Percentiles rank a stretch among this genome's conserved stretches.
These are phyloP conservation scores for Pseudotriccus pelzelni DNA, from an alignment of 2,797 vertebrate genomes.

Conservation along the genomic window DNA sequence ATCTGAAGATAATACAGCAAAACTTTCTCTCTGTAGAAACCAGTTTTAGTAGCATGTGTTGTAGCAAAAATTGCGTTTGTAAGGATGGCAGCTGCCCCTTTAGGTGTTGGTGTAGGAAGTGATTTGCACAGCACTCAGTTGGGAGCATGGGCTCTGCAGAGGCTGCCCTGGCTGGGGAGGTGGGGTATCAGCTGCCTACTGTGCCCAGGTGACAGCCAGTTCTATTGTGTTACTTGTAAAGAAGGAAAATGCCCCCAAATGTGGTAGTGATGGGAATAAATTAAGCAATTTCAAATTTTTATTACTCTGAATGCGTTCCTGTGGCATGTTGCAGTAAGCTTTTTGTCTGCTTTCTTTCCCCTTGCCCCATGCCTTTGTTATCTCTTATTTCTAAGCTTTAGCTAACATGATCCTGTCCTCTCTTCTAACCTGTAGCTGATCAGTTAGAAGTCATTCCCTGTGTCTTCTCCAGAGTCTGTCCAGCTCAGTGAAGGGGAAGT, in stretches of 20 bases:
- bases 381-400: neutral
- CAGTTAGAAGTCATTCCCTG: neutral
- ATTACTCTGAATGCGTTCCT: neutral
- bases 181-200: neutral
- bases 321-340: neutral
- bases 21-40: neutral
- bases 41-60: neutral
- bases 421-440: neutral
- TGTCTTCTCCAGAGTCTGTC: neutral
- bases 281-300: neutral
- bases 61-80: neutral
- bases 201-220: neutral
- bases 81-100: neutral
- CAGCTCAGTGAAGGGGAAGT: neutral
- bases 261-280: neutral
- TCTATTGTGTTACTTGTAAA: neutral
- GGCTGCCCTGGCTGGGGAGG: neutral
- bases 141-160: neutral
- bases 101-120: neutral
- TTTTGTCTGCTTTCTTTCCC: neutral
- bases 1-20: neutral
- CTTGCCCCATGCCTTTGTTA: neutral
- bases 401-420: neutral
- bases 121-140: fast-evolving
- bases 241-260: neutral